A percentile compares a stretch with the other conserved stretches of the same genome.
phyloP scores from a whole-genome alignment of 1,140 invertebrate genomes.

The Radopholus similis region DNA sequence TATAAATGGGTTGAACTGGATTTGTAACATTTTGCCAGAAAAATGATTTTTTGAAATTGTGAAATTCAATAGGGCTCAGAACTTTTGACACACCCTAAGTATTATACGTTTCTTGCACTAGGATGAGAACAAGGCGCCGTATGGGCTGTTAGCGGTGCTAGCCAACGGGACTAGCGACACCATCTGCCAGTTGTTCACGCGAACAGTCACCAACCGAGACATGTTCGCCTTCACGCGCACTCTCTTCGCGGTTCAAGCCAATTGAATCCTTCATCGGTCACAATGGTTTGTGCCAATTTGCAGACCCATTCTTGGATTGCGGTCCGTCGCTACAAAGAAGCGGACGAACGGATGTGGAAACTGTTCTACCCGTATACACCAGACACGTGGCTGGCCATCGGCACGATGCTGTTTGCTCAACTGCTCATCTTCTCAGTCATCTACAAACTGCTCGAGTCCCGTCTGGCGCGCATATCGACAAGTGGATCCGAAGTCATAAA shows the following conservation, averaged over 20 bases:
- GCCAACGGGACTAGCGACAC: not conserved
- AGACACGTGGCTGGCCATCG: not conserved
- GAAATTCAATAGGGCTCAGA: too few relatives aligned
- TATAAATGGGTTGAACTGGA: too few relatives aligned
- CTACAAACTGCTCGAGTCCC: not conserved
- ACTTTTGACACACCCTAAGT: too few relatives aligned
- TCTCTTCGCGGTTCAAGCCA: not conserved
- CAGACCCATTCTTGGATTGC: not conserved
- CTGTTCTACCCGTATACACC: not conserved
- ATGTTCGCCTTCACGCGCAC: not conserved
- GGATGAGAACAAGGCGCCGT: too few relatives aligned
- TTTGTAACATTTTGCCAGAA: too few relatives aligned
- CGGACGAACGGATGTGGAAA: not conserved
- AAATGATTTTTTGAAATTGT: too few relatives aligned
- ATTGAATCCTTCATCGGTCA: too few relatives aligned
- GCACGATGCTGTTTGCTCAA: not conserved
- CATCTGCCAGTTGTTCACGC: constrained; percentile 1
- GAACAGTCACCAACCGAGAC: not conserved
- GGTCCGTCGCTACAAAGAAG: not conserved
- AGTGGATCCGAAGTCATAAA: not conserved
- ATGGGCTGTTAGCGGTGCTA: not conserved
- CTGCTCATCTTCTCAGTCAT: not conserved
- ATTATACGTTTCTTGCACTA: too few relatives aligned
- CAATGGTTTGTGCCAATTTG: too few relatives aligned
- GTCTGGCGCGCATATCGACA: not conserved